Evolutionary conservation across 2,113 vertebrate genomes (phyloP).

Genomic region (Oryctolagus cuniculus): mOryCun1.1 NC_091444.1:32997501-32998000

Average conservation of each 20-base stretch:
- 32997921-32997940: not conserved
- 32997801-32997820: not conserved
- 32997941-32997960: not conserved
- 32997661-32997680: fast-evolving
- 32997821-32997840: not conserved
- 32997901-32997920: not conserved
- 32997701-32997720: not conserved
- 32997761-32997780: not conserved
- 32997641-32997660: not conserved
- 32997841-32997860: not conserved
- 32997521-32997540: not conserved
- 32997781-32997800: not conserved
- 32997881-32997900: not conserved
- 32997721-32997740: not conserved
- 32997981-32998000: not conserved
- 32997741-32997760: not conserved
- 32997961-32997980: not conserved
- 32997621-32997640: no score
- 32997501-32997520: not conserved
- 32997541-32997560: not conserved
- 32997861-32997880: fast-evolving
- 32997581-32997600: not conserved
- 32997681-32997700: no score
- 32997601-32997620: not conserved
- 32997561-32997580: not conserved